Base-by-base conservation (phyloP, 2,113 vertebrate genomes). In the Cairina moschata region DNA sequence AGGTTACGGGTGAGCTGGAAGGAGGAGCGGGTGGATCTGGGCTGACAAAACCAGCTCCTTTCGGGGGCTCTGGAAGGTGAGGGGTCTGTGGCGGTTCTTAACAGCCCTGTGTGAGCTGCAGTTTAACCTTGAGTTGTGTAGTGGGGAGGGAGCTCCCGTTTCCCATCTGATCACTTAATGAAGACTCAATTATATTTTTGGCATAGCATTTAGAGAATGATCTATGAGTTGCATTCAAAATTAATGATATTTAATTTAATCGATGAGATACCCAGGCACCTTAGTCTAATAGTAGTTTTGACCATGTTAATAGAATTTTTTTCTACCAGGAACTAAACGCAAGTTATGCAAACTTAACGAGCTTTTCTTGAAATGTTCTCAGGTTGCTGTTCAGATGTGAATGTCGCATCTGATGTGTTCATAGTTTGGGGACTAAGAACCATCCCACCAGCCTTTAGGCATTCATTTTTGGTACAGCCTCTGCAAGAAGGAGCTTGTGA, bases 221-320 rank as follows among this genome's bases (percentile, higher is more conserved):
- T 95, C 50, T 82, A 95, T 5, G 74, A 86, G 55, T 82, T 89
- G 77, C 73, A 82, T 90, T 38, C 81, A 92, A 76, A 95, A 92
- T 94, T 97, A 94, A 96, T 93, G 89, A 21, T 81, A 72, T 76
- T 92, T 90, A 86, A 95, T 94, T 92, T 91, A 96, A 93, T 96
- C 4, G 2, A 78, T 84, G 90, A 78, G 84, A 21, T 84, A 88
- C 86, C 54, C 77, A 77, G 86, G 25, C 66, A 93, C 66, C 81
- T 76, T 48, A 52, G 50, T 66, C 59, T 87, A n/a, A 54, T 65
- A 75, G 36, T n/a, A 65, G 56, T 89, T 95, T 77, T 91, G 67
- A 62, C 75, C 63, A 6, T 17, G 48, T 62, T 79, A 44, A 62
- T 80, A 28, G 42, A 26, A 13, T 67, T 84, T 83, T 69, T 40